Base-by-base conservation (phyloP, 2,797 vertebrate species). In the Ctenosaura bakeri region DNA sequence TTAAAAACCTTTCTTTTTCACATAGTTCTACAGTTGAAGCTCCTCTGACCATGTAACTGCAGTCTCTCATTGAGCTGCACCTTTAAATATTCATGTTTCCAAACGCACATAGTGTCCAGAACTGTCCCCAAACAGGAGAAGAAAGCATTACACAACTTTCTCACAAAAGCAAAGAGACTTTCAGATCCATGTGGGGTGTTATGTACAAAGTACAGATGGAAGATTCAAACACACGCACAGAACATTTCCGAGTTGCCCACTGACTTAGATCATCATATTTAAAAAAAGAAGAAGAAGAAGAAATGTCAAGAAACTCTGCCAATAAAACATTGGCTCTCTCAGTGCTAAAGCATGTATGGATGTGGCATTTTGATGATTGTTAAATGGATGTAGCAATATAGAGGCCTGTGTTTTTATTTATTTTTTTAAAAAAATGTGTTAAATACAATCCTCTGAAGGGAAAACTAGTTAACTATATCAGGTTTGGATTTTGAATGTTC, bases 401-500 rank as follows among this genome's bases (percentile, higher is more conserved):
- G 87, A 89, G 89, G 88, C 64, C 26, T 91, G 92, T 32, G 46
- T 38, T 38, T 66, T 93, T 93, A 12, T 35, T 18, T n/a, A n/a
- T n/a, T 59, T 59, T 59, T 59, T 54, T n/a, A 35, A 62, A 22
- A 93, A 93, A 94, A 92, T 88, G 42, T 0, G 82, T 84, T 29
- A 83, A 94, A 88, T 32, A 2, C 6, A 56, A 87, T 92, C 89
- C 14, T 87, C 85, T 86, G 88, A 91, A 93, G 92, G 87, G 78
- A 86, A 88, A 89, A 95, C 90, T 92, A 90, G 94, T 92, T 94
- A 94, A 83, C 84, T 94, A 85, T 85, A 91, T 93, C 90, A 88
- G 92, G 93, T 96, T 96, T 96, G 93, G 90, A 90, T 95, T 92
- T 91, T 82, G 93, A 96, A 78, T 81, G 93, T 94, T 92, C 80